These are phyloP conservation scores for Drosophila flavopinicola DNA, from an alignment of 2,888 invertebrate species.

Conservation along the genomic window DNA sequence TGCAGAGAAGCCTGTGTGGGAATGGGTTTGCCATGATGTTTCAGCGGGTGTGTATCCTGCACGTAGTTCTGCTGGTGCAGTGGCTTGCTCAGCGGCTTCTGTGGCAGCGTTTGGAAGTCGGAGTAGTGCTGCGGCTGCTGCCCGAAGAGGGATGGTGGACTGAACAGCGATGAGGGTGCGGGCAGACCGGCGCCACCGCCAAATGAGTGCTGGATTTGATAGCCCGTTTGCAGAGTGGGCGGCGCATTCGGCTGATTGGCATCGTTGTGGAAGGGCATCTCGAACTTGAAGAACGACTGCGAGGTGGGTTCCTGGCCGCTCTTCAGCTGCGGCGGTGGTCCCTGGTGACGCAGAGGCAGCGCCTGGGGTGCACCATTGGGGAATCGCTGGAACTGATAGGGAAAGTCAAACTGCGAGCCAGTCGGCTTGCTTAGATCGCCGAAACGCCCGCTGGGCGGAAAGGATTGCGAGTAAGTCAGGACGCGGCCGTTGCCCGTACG, in stretches of 20 bases:
- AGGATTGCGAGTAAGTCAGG: constrained; percentile 82
- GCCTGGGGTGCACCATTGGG: constrained; percentile 64
- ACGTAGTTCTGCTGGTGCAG: constrained; percentile 81
- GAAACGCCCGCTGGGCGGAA: constrained; percentile 79
- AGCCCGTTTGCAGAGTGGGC: constrained; percentile 82
- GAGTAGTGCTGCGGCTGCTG: constrained; percentile 80
- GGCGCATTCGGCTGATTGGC: constrained; percentile 55
- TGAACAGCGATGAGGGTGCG: constrained; percentile 78
- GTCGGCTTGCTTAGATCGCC: constrained; percentile 72
- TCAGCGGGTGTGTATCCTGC: constrained; percentile 75
- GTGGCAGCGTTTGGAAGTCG: constrained; percentile 55
- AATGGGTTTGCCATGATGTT: constrained; percentile 72
- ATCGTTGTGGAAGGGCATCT: constrained; percentile 81
- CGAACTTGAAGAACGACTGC: constrained; percentile 84
- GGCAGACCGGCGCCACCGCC: constrained; percentile 60
- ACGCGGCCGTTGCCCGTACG: constrained; percentile 83
- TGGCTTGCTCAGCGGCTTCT: constrained; percentile 79
- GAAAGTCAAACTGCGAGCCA: constrained; percentile 76
- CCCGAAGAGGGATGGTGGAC: constrained; percentile 77
- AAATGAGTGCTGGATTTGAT: constrained; percentile 83
- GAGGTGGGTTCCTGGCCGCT: constrained; percentile 82
- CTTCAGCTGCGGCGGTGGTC: constrained; percentile 46
- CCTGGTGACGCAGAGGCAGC: constrained; percentile 64
- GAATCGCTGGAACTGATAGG: constrained; percentile 82
- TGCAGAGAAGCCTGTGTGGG: constrained; percentile 74